These are phyloP conservation scores for Acanthoscelides obtectus DNA, from an alignment of 2,888 invertebrate genomes.

Conservation along the genomic window DNA sequence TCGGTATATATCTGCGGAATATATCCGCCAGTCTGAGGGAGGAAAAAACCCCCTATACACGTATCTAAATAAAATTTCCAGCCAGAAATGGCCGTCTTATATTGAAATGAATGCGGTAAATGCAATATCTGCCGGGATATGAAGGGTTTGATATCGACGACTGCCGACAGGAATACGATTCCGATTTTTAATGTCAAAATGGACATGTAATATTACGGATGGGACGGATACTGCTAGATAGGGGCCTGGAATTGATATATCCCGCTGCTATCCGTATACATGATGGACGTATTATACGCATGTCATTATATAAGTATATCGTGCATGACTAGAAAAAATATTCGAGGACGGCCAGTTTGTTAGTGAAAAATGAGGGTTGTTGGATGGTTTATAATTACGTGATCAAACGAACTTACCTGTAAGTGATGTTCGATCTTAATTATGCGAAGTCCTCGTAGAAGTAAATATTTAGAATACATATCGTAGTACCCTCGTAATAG, in stretches of 20 bases:
- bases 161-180: not conserved
- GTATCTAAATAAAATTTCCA: conserved; percentile 39
- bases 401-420: too few relatives aligned
- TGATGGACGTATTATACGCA: not conserved
- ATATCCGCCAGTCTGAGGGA: not conserved
- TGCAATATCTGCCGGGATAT: conserved; percentile 19
- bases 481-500: too few relatives aligned
- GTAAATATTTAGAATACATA: too few relatives aligned
- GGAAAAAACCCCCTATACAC: not conserved
- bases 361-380: too few relatives aligned
- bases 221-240: not conserved
- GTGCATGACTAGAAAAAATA: too few relatives aligned
- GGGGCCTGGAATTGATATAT: not conserved
- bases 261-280: not conserved
- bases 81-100: conserved; percentile 33
- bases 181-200: not conserved
- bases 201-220: not conserved
- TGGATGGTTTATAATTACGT: too few relatives aligned
- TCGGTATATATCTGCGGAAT: conserved; percentile 3
- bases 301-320: not conserved
- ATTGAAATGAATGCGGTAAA: conserved; percentile 34
- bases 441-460: too few relatives aligned
- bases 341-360: too few relatives aligned
- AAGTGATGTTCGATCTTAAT: too few relatives aligned
- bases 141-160: conserved; percentile 5